These are phyloP conservation scores for Leistus spinibarbis DNA, from an alignment of 2,888 invertebrate species.

Conservation along the genomic window DNA sequence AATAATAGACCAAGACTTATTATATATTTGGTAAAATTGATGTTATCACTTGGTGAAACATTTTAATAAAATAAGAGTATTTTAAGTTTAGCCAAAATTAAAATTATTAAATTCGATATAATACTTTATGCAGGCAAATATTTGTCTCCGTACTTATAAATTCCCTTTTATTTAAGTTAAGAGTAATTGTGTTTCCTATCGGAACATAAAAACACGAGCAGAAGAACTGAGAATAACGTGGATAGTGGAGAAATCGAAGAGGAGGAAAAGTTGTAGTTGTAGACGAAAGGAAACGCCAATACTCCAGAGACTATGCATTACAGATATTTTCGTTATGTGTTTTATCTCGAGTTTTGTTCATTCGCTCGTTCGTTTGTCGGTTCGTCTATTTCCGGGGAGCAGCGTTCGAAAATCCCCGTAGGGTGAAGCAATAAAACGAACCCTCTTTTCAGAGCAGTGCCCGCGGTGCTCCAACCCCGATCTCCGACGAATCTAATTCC, in stretches of 20 bases:
- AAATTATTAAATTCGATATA: neutral
- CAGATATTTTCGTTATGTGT: conserved; percentile 31
- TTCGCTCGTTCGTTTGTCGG: neutral
- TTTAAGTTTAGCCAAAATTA: neutral
- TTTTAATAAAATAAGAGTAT: neutral
- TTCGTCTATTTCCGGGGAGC: neutral
- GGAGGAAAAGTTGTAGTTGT: neutral
- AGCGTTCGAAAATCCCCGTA: neutral
- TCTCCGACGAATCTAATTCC: conserved; percentile 1
- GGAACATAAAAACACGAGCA: neutral
- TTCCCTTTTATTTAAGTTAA: neutral
- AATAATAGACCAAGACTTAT: neutral
- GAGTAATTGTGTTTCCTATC: neutral
- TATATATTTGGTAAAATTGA: neutral
- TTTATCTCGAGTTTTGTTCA: neutral
- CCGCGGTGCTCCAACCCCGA: neutral
- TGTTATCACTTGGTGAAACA: neutral
- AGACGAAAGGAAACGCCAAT: neutral
- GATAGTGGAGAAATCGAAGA: neutral
- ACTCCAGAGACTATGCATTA: conserved; percentile 18
- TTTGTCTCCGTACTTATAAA: neutral
- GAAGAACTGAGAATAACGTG: neutral
- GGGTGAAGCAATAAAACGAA: conserved; percentile 1
- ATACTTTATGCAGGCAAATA: too few species aligned
- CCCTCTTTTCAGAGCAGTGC: neutral